Base-by-base conservation (phyloP, 2,888 invertebrate genomes). In the Tenthredo livida region DNA sequence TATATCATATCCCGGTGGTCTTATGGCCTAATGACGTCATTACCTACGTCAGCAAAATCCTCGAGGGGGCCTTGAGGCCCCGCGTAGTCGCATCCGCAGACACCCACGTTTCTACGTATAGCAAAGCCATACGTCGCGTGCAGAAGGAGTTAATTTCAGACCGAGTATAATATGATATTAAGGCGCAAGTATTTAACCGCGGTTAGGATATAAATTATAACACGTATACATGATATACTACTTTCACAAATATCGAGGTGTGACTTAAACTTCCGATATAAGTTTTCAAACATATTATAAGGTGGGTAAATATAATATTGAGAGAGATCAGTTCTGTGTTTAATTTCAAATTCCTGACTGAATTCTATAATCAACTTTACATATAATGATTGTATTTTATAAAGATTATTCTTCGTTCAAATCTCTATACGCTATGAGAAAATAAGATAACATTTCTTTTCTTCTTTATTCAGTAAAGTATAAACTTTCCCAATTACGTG, bases 1-100 rank as follows among this genome's bases (percentile, higher is more conserved):
- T 29, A 17, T 70, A 47, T n/a, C 33, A 58, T 80, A 33, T 33
- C 43, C 61, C 47, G 83, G 40, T 29, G 83, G 43, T 83, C 70
- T 83, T 61, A 50, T 50, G 67, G 40, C 47, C 29, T 15, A 21
- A 37, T 83, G 83, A 83, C 70, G 83, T 83, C 83, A 83, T 50
- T 67, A 67, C 47, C 82, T 83, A 83, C 67, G 67, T 83, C 83
- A 83, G 70, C 83, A 83, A 67, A 47, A 83, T 83, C 83, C 83
- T 83, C 83, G 83, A 83, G 40, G 40, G 67, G 47, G 33, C 83
- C 83, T 83, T 70, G 83, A 83, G 83, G 67, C 67, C 82, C 83
- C 83, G 47, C 17, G 10, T 33, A 25, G 67, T 40, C 67, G 70
- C 80, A 80, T 80, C 61, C 80, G 80, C 40, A 67, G 70, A 67